Conservation (phyloP, 2,888 invertebrate species). For the Protophormia terraenovae region DNA sequence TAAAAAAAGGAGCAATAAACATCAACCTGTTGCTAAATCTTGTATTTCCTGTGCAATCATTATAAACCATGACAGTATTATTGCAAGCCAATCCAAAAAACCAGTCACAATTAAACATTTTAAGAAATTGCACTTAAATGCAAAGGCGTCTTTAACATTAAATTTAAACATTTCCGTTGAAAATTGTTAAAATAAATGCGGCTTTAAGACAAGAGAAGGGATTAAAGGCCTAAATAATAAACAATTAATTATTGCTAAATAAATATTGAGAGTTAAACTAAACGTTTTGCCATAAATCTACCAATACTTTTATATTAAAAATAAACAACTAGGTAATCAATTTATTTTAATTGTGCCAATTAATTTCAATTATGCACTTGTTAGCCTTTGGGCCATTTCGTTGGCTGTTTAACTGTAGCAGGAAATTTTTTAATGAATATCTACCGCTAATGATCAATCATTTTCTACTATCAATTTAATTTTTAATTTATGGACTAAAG, state of each 20-base stretch:
- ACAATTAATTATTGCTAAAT: neutral
- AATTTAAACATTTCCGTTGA: constrained; percentile 50
- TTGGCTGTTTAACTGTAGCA: neutral
- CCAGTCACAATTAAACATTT: constrained; percentile 26
- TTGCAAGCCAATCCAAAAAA: neutral
- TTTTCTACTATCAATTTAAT: neutral
- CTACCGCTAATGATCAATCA: constrained; percentile 53
- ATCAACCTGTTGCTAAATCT: constrained; percentile 69
- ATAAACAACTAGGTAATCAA: constrained; percentile 20
- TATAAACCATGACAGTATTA: constrained; percentile 17
- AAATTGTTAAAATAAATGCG: neutral
- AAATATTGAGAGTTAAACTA: neutral
- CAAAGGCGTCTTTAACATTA: constrained; percentile 40
- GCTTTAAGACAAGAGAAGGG: neutral
- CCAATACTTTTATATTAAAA: neutral
- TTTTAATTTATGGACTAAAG: neutral
- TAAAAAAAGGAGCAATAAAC: neutral
- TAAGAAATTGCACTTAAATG: neutral
- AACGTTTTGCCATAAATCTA: neutral
- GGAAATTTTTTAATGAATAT: constrained; percentile 20
- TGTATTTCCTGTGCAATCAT: constrained; percentile 64
- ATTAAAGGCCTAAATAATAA: neutral
- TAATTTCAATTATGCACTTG: constrained; percentile 64
- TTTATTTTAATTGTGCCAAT: constrained; percentile 52
- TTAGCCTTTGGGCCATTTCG: constrained; percentile 21